Percentiles rank a stretch among this genome's conserved stretches.
Conservation (phyloP, 2,113 vertebrate genomes). For the Catharus minimus region DNA sequence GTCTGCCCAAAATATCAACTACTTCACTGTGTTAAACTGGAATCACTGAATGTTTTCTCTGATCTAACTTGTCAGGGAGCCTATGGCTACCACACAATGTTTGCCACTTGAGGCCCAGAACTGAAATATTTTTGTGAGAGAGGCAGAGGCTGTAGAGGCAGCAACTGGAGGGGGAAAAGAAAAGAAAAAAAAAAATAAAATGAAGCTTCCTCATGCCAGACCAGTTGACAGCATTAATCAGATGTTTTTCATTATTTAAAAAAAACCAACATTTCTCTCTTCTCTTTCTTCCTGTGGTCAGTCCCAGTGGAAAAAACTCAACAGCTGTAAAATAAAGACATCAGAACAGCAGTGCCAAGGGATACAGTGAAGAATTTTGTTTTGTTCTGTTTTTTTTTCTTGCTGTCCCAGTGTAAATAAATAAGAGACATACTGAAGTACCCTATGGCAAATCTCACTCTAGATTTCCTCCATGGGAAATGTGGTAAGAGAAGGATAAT, state of each 20-base stretch:
- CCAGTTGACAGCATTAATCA: not conserved
- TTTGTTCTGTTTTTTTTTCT: not conserved
- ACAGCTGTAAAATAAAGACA: not conserved
- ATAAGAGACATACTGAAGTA: not conserved
- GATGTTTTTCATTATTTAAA: not conserved
- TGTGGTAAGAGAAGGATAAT: not conserved
- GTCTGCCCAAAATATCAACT: not conserved
- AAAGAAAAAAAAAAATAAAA: not conserved
- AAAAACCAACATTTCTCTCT: not conserved
- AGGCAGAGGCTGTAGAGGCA: not conserved
- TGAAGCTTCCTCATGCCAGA: not conserved
- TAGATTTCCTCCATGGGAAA: not conserved
- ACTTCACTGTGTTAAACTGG: not conserved
- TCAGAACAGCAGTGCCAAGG: not conserved
- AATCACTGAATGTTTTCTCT: not conserved
- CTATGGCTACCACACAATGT: not conserved
- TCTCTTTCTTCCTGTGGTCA: not conserved
- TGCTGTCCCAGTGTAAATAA: not conserved
- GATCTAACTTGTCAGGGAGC: not conserved
- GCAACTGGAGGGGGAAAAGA: not conserved
- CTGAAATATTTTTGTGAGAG: not conserved
- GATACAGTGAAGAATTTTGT: not conserved
- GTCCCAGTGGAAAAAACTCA: not conserved
- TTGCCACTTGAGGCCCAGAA: not conserved
- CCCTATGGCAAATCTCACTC: not conserved